A percentile compares a stretch with the other conserved stretches of the same genome.
Evolutionary conservation across 1,140 invertebrate genomes (phyloP).

Genomic region (Wasmannia auropunctata): DNA sequence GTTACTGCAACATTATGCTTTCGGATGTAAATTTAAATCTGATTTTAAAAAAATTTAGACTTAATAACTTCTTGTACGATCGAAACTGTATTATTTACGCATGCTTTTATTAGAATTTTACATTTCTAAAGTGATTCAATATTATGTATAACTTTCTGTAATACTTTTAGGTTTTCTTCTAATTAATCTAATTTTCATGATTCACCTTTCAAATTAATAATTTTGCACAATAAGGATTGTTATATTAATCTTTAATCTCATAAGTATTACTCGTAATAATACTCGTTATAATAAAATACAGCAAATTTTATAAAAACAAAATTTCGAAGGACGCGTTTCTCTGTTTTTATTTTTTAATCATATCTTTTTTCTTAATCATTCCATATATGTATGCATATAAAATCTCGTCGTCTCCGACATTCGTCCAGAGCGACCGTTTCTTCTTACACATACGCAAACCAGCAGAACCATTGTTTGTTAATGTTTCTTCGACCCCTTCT

Average conservation of each 20-base stretch:
- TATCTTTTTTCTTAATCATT: background rate
- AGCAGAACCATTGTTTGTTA: slow-evolving; percentile 81
- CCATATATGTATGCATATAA: background rate
- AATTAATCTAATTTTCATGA: background rate
- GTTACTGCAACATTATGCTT: background rate
- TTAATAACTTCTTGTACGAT: background rate
- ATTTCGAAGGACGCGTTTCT: background rate
- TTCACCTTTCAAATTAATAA: background rate
- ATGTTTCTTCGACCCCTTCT: slow-evolving; percentile 61
- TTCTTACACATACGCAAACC: slow-evolving; percentile 67
- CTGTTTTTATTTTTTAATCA: slow-evolving; percentile 5
- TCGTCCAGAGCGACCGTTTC: slow-evolving; percentile 65
- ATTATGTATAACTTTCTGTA: background rate
- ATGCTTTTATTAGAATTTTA: background rate
- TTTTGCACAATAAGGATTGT: background rate
- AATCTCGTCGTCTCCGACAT: slow-evolving; percentile 36
- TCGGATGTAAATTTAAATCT: background rate
- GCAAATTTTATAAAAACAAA: background rate
- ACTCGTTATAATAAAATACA: background rate
- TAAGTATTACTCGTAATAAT: background rate
- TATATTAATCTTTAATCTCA: background rate
- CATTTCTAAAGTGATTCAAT: background rate
- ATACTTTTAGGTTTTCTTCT: background rate
- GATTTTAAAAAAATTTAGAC: background rate
- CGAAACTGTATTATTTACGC: background rate